Evolutionary conservation across 1,140 invertebrate species (phyloP).

Genomic region (Bombus balteatus): DNA sequence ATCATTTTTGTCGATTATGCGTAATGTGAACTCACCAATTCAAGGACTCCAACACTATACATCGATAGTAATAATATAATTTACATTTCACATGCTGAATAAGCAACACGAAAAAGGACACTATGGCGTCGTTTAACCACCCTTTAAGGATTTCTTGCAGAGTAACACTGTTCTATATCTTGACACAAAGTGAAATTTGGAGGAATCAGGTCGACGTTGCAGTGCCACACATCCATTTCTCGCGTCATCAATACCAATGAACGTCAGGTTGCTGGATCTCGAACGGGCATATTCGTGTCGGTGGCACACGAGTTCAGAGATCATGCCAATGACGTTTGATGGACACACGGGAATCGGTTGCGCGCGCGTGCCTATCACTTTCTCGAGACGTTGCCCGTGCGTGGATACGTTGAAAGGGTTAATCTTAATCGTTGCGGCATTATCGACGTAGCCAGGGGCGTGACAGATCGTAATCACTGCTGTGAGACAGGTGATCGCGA

Average conservation of each 20-base stretch:
- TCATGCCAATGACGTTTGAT: conserved; percentile 39
- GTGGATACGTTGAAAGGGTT: conserved; percentile 31
- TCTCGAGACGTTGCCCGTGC: conserved; percentile 4
- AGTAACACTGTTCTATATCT: too few relatives aligned
- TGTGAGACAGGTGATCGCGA: conserved; percentile 23
- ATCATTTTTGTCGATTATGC: too few relatives aligned
- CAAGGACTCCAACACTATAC: too few relatives aligned
- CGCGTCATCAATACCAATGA: conserved; percentile 2
- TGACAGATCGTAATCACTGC: conserved; percentile 6
- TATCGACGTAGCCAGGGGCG: neutral
- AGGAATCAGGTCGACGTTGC: neutral
- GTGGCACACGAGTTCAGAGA: conserved; percentile 7
- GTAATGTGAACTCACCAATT: too few relatives aligned
- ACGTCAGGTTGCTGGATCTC: neutral
- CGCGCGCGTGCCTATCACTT: conserved; percentile 14
- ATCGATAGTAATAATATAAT: too few relatives aligned
- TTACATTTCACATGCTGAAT: too few relatives aligned
- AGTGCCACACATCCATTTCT: neutral
- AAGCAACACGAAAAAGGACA: too few relatives aligned
- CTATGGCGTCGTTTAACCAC: too few relatives aligned
- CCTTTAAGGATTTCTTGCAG: too few relatives aligned
- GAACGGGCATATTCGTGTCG: neutral
- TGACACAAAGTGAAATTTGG: neutral
- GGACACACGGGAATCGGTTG: conserved; percentile 27
- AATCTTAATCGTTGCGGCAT: conserved; percentile 27